These are phyloP conservation scores for Oxygymnocypris stewartii DNA, from an alignment of 2,113 vertebrate species.

Conservation along the genomic window DNA sequence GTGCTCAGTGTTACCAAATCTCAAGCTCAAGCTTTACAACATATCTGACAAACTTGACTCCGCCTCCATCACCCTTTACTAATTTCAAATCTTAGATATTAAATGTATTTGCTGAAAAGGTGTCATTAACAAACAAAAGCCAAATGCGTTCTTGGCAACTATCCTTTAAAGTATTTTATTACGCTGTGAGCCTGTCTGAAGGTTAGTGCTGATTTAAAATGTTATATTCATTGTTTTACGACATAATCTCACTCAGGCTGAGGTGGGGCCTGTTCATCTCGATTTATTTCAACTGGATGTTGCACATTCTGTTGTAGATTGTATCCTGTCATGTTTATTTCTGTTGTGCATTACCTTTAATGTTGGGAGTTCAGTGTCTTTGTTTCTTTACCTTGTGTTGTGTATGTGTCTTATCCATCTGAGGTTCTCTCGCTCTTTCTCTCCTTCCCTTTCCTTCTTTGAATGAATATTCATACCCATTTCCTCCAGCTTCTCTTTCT, in stretches of 20 bases:
- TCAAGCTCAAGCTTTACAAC: constrained; percentile 46
- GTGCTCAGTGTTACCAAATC: constrained; percentile 66
- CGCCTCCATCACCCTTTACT: not conserved
- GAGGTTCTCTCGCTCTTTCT: constrained; percentile 51
- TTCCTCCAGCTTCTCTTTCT: constrained; percentile 44
- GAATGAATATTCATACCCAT: not conserved
- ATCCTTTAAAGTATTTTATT: not conserved
- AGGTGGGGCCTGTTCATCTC: constrained; percentile 4
- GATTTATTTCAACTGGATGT: not conserved
- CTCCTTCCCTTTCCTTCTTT: constrained; percentile 32
- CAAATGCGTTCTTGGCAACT: not conserved
- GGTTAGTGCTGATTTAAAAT: not conserved
- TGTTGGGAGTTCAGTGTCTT: constrained; percentile 18
- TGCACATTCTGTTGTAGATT: constrained; percentile 12
- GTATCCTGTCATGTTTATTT: constrained; percentile 30
- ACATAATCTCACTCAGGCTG: not conserved
- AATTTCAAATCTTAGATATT: not conserved
- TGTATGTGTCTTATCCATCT: not conserved
- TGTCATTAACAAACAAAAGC: not conserved
- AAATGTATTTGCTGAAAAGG: not conserved
- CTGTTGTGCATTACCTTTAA: not conserved
- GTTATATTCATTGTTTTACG: not conserved
- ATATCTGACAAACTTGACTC: constrained; percentile 15
- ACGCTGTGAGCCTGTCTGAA: not conserved
- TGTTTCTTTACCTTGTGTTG: not conserved